phyloP scores from a whole-genome alignment of 1,140 invertebrate genomes.

The Drosophila navojoa region DNA sequence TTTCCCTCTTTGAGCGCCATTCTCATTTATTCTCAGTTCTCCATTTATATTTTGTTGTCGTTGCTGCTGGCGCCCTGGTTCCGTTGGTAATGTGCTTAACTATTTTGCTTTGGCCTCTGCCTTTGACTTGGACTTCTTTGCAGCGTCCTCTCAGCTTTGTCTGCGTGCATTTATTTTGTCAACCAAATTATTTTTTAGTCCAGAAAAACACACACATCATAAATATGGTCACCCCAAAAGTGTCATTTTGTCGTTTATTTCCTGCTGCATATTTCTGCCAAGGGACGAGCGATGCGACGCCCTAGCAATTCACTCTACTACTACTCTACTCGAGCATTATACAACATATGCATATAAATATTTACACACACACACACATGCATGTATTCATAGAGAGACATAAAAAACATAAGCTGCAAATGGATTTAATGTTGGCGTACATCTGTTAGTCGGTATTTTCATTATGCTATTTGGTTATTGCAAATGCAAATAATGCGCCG shows the following conservation, averaged over 20 bases:
- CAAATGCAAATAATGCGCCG: constrained; percentile 58
- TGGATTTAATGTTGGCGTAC: constrained; percentile 3
- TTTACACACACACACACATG: neutral
- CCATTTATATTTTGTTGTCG: neutral
- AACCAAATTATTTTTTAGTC: constrained; percentile 48
- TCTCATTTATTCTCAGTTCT: neutral
- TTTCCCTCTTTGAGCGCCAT: too few species aligned
- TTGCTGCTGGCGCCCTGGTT: constrained; percentile 14
- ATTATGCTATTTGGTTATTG: constrained; percentile 19
- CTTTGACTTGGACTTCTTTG: constrained; percentile 31
- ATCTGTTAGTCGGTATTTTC: constrained; percentile 14
- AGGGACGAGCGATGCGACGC: constrained; percentile 37
- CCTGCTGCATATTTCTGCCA: constrained; percentile 52
- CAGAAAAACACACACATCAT: constrained; percentile 59
- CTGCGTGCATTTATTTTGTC: constrained; percentile 44
- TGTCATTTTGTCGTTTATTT: constrained; percentile 63
- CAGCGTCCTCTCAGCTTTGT: constrained; percentile 31
- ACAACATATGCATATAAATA: neutral
- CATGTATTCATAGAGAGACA: neutral
- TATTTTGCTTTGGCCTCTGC: constrained; percentile 23
- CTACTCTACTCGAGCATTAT: constrained; percentile 5
- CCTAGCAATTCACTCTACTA: constrained; percentile 53
- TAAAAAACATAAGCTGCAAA: constrained; percentile 12
- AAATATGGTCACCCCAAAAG: constrained; percentile 64
- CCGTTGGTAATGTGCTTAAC: constrained; percentile 2